Conservation (phyloP, 2,113 vertebrate genomes). For the Ibidorhyncha struthersii region DNA sequence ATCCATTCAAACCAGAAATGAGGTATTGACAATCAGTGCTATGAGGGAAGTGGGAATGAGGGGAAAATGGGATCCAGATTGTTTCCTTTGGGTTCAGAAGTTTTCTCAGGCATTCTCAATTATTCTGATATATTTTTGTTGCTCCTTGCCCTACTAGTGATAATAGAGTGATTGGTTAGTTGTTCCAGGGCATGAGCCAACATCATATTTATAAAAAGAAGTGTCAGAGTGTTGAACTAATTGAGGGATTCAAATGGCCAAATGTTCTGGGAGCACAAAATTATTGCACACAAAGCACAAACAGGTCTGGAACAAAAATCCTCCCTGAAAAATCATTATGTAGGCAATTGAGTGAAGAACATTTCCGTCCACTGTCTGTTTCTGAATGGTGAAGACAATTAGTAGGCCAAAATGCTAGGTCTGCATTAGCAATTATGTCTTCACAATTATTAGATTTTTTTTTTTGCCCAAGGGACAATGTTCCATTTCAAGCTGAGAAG, state of each 20-base stretch:
- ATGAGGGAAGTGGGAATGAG: neutral
- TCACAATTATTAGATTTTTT: neutral
- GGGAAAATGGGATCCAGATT: slow-evolving; percentile 4
- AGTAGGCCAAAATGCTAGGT: slow-evolving; percentile 7
- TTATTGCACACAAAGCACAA: slow-evolving; percentile 17
- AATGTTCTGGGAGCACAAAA: slow-evolving; percentile 34
- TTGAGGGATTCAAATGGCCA: neutral
- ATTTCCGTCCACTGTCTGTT: neutral
- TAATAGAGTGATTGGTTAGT: slow-evolving; percentile 22
- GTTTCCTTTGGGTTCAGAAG: neutral
- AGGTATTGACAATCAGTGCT: neutral
- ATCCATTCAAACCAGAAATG: neutral
- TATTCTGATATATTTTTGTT: slow-evolving; percentile 14
- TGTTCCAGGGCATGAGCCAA: neutral
- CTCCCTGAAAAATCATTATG: neutral
- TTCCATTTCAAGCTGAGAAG: neutral
- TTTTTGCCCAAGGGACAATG: neutral
- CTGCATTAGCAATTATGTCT: slow-evolving; percentile 32
- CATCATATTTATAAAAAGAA: slow-evolving; percentile 11
- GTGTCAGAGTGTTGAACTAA: slow-evolving; percentile 19
- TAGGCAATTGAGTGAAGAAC: neutral
- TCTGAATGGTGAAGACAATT: slow-evolving; percentile 12
- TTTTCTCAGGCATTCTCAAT: slow-evolving; percentile 17
- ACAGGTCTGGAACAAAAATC: neutral
- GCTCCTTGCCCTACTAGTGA: slow-evolving; percentile 30